A percentile compares a stretch with the other conserved stretches of the same genome.
phyloP scores from a whole-genome alignment of 2,888 invertebrate genomes.

The Ectobius pallidus region DNA sequence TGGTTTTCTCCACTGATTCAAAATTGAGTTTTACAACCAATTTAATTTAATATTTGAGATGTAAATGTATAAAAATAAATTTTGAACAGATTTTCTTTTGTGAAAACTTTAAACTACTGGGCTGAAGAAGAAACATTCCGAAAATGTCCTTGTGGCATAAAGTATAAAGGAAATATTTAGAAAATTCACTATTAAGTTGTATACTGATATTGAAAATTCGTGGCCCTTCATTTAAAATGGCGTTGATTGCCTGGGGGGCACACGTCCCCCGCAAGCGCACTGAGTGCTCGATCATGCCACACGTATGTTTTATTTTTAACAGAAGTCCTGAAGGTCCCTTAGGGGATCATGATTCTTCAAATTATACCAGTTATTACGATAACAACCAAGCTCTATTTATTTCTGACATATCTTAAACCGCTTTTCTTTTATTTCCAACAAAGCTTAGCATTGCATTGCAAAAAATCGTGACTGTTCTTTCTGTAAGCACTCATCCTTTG shows the following conservation, averaged over 20 bases:
- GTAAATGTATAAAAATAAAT: too few relatives aligned
- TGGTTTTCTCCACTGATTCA: too few relatives aligned
- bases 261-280: not conserved
- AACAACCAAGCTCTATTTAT: not conserved
- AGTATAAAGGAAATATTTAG: too few relatives aligned
- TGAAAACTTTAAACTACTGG: too few relatives aligned
- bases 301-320: constrained; percentile 12
- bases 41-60: too few relatives aligned
- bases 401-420: not conserved
- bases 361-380: constrained; percentile 9
- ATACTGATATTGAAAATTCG: too few relatives aligned
- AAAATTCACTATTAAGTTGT: too few relatives aligned
- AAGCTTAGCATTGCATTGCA: not conserved
- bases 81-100: too few relatives aligned
- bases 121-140: too few relatives aligned
- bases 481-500: too few relatives aligned
- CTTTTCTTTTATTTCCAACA: not conserved
- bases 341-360: not conserved
- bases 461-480: not conserved
- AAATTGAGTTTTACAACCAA: too few relatives aligned
- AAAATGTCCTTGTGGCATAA: too few relatives aligned
- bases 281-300: not conserved
- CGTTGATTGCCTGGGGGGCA: not conserved
- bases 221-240: not conserved
- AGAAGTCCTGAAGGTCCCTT: not conserved